Base-by-base conservation (phyloP, 2,113 vertebrate species). In the Cyprinodon tularosa region DNA sequence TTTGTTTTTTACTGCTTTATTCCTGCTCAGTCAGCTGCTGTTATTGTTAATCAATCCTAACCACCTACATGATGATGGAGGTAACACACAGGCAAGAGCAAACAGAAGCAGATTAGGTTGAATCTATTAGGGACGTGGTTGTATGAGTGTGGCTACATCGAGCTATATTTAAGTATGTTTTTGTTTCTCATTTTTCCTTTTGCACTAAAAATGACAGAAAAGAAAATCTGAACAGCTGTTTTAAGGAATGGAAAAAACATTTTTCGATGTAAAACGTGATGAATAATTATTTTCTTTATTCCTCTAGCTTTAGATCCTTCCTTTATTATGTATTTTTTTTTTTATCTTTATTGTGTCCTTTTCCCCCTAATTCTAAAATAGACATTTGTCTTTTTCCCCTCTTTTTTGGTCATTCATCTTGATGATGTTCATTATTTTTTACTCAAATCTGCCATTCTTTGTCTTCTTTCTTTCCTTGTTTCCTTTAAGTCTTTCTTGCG, bases 21-120 rank as follows among this genome's bases (percentile, higher is more conserved):
- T 90, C 77, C 83, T 78, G 80, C 79, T 69, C 78, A 77, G 86
- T 90, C 84, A 90, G 90, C 86, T 87, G 88, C 81, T 90, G 89
- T 91, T 92, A 84, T 89, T 91, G 88, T 90, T 88, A 85, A 92
- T 89, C 87, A 84, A 89, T 81, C 79, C 65, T 78, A 88, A 81
- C 78, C 79, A 71, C 75, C 84, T 74, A 86, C 80, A 45, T 44
- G 0, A 45, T 12, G 78, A 77, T 87, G 88, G 81, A 76, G 82
- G 88, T 87, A 86, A 87, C 74, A 42, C 63, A n/a, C 66, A 77
- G 71, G 83, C 76, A 80, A 92, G 84, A 87, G 88, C 86, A 89
- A 92, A 91, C 86, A 90, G 14, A 68, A 70, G 83, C 82, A 79
- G 59, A 87, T 91, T 89, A 88, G 74, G 40, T 53, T 72, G 69